These are phyloP conservation scores for Elymnias hypermnestra DNA, from an alignment of 1,140 invertebrate species.

Conservation along the genomic window DNA sequence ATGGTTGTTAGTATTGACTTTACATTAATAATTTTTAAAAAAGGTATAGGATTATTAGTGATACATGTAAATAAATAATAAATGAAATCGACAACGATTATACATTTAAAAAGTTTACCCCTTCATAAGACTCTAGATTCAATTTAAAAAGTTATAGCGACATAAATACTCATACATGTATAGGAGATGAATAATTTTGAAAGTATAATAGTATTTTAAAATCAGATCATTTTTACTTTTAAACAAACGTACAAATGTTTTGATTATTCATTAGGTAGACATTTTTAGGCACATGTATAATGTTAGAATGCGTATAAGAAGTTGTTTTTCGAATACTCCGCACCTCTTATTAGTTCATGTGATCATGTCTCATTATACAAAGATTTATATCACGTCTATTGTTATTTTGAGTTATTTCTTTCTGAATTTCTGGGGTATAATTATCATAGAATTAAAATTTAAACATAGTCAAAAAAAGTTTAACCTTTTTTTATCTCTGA, in stretches of 20 bases:
- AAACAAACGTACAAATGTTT: constrained; percentile 3
- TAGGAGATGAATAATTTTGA: too few species aligned
- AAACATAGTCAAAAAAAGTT: too few species aligned
- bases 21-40: too few species aligned
- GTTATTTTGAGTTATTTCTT: constrained; percentile 23
- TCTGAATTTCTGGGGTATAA: not conserved
- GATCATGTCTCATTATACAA: constrained; percentile 14
- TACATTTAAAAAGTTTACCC: too few species aligned
- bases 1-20: too few species aligned
- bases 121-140: too few species aligned
- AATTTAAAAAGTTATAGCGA: not conserved
- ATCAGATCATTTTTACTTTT: constrained; percentile 6
- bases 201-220: constrained; percentile 7
- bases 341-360: constrained; percentile 17
- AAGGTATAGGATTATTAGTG: too few species aligned
- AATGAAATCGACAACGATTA: too few species aligned
- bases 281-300: constrained; percentile 7
- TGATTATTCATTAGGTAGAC: constrained; percentile 23
- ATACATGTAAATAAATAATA: too few species aligned
- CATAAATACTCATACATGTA: too few species aligned
- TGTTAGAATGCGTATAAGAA: constrained; percentile 14
- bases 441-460: not conserved
- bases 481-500: too few species aligned
- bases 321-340: constrained; percentile 7
- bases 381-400: constrained; percentile 25